phyloP scores from a whole-genome alignment of 2,113 vertebrate genomes.

The Coptodon rendalli region DNA sequence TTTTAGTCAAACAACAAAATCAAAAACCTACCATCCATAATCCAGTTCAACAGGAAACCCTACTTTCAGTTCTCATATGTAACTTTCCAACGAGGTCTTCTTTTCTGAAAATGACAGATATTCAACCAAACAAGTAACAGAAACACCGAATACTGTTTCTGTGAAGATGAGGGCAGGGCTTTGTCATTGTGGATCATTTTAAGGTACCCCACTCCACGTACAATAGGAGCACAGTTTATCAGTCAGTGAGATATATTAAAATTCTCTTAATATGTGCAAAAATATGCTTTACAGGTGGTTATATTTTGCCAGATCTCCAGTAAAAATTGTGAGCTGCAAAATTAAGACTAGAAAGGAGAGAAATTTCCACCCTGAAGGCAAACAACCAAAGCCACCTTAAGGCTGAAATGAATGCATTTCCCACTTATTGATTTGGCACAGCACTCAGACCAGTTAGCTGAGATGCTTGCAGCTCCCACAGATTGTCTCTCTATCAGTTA shows the following conservation, averaged over 20 bases:
- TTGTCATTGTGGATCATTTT: constrained; percentile 53
- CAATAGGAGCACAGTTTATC: not conserved
- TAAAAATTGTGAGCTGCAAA: not conserved
- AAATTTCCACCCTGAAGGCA: not conserved
- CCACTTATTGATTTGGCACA: constrained; percentile 66
- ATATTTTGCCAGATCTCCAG: not conserved
- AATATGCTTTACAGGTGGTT: not conserved
- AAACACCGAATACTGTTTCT: constrained; percentile 45
- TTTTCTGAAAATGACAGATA: not conserved
- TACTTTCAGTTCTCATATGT: not conserved
- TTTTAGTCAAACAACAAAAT: not conserved
- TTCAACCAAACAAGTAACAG: constrained; percentile 21
- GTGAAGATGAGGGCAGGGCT: constrained; percentile 64
- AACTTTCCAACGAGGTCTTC: not conserved
- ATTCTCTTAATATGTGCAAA: not conserved
- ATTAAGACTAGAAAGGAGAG: not conserved
- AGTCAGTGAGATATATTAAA: not conserved
- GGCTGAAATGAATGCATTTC: constrained; percentile 35
- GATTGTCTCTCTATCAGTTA: constrained; percentile 9
- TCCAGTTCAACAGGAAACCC: not conserved
- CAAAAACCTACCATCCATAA: not conserved
- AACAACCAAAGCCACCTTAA: constrained; percentile 61
- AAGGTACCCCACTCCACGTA: constrained; percentile 49
- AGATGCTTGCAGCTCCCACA: constrained; percentile 31
- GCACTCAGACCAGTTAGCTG: constrained; percentile 59